Base-by-base conservation (phyloP, 2,113 vertebrate genomes). In the Gulo gulo region DNA sequence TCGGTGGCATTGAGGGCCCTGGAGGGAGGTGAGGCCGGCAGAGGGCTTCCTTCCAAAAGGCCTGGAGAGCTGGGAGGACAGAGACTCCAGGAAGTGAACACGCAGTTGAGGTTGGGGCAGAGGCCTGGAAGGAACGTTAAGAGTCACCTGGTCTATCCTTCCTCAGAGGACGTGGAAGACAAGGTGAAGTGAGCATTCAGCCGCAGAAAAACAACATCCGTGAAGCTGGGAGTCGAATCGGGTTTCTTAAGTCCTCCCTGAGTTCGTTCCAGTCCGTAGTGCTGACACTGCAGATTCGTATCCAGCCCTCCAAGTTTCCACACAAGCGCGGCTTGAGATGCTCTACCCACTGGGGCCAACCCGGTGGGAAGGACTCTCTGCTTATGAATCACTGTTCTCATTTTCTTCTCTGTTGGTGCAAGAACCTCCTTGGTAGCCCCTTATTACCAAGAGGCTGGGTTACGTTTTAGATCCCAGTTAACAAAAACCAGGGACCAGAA, bases 291-390 rank as follows among this genome's bases (percentile, higher is more conserved):
- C 55, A 36, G 45, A 80, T 87, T 81, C 82, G 88, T 76, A 36
- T 7, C 69, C 45, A 82, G 39, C 31, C 73, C 63, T 94, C 59
- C 9, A 26, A 55, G 55, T 95, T 89, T 92, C 67, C 94, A 55
- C 69, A 31, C 59, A 34, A 2, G 24, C 0, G 0, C 15, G 20
- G 1, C 85, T 85, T 63, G 39, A 31, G 45, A 45, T 50, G 6
- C 36, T 76, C 55, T 20, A 29, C 90, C 26, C 59, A 24, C 36
- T 73, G 12, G 63, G 36, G 31, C 45, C 45, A 23, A n/a, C 52
- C 85, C 29, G 93, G 89, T 63, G 89, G 90, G 57, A 92, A 96
- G 71, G 92, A 73, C 67, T 20, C 29, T 89, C 79, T 88, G 42
- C 78, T 31, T 80, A 26, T 76, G 87, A 95, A 65, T 79, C 90